phyloP scores from a whole-genome alignment of 1,140 invertebrate species.

The Lepidurus apus region DNA sequence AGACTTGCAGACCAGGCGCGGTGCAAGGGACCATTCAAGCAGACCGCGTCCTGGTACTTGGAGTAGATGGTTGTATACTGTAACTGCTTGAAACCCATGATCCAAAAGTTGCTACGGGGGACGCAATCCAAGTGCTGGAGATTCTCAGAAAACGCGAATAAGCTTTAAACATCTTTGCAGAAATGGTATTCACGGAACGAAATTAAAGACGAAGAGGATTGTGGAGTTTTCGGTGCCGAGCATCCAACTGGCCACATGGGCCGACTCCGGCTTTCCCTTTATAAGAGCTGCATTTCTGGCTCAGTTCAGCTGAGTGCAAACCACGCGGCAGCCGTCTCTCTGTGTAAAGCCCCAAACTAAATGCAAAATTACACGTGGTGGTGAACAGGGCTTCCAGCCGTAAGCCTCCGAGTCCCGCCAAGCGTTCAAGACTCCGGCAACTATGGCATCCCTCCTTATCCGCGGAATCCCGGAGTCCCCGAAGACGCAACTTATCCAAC shows the following conservation, averaged over 20 bases:
- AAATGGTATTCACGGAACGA: background rate
- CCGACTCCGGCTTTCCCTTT: slow-evolving; percentile 32
- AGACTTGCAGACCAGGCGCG: no score
- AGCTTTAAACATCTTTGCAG: background rate
- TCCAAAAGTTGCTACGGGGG: background rate
- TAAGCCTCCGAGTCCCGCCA: slow-evolving; percentile 29
- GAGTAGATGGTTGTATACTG: no score
- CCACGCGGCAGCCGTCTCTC: slow-evolving; percentile 25
- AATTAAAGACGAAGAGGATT: background rate
- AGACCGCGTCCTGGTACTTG: no score
- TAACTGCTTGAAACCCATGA: no score
- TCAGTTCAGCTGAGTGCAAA: slow-evolving; percentile 34
- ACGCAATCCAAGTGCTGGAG: background rate
- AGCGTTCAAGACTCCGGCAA: slow-evolving; percentile 26
- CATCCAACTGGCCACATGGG: slow-evolving; percentile 29
- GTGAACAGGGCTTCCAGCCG: slow-evolving; percentile 34
- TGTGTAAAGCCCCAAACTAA: slow-evolving; percentile 28
- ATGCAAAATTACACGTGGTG: slow-evolving; percentile 35
- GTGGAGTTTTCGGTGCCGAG: slow-evolving; percentile 25
- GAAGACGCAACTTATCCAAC: background rate
- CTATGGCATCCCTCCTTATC: background rate
- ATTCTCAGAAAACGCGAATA: background rate
- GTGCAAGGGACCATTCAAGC: no score
- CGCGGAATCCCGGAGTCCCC: background rate
- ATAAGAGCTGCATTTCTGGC: slow-evolving; percentile 33